Percentiles rank a stretch among this genome's conserved stretches.
Evolutionary conservation across 2,888 invertebrate species (phyloP).

Genomic region (Brachylomia viminalis): DNA sequence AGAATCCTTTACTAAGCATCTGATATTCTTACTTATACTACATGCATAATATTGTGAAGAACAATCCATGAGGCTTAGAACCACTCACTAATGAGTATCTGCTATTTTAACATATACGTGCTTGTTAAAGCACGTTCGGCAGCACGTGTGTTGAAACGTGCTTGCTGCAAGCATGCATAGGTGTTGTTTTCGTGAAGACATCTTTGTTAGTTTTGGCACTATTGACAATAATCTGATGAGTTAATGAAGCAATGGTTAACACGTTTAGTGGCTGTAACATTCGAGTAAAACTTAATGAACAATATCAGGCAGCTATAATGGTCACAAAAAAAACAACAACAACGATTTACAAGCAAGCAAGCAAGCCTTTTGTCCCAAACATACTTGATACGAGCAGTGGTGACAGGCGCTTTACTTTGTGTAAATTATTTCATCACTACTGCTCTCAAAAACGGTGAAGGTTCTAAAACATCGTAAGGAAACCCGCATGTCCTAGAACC

Average conservation of each 20-base stretch:
- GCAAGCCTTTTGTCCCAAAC: too few species aligned
- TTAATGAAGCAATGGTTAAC: neutral
- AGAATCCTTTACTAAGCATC: neutral
- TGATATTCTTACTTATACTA: conserved; percentile 1
- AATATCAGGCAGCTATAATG: neutral
- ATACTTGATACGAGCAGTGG: too few species aligned
- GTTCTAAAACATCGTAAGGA: too few species aligned
- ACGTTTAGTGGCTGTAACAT: neutral
- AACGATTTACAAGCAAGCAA: too few species aligned
- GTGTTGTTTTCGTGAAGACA: conserved; percentile 31
- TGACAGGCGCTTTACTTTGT: too few species aligned
- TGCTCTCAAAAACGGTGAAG: neutral
- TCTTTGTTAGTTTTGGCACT: conserved; percentile 45
- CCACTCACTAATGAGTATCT: conserved; percentile 1
- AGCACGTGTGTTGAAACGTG: conserved; percentile 34
- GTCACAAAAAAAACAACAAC: neutral
- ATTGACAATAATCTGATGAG: conserved; percentile 1
- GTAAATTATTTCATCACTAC: too few species aligned
- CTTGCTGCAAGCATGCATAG: conserved; percentile 7
- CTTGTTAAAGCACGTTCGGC: conserved; percentile 33
- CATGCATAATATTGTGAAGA: neutral
- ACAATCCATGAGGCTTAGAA: neutral
- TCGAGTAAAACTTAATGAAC: neutral
- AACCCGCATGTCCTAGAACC: too few species aligned
- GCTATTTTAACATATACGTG: conserved; percentile 47